Evolutionary conservation across 2,888 invertebrate genomes (phyloP).

Genomic region (Muschampia plurimacula): DNA sequence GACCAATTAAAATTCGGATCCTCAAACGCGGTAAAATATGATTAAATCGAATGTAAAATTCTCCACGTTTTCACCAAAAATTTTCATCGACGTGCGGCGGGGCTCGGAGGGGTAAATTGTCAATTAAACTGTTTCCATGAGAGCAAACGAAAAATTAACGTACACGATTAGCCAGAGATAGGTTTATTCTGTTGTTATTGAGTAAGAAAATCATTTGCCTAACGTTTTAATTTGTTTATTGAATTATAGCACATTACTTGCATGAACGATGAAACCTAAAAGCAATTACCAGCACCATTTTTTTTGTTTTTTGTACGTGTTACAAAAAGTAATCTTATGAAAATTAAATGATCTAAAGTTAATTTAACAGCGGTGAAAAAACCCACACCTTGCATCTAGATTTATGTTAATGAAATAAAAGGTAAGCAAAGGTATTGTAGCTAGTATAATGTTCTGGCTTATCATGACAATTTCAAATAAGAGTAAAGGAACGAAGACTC

Average conservation of each 20-base stretch:
- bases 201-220: not conserved
- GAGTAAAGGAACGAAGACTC: not conserved
- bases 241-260: not conserved
- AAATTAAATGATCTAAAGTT: too few species aligned
- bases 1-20: constrained; percentile 35
- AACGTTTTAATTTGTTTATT: not conserved
- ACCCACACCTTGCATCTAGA: too few species aligned
- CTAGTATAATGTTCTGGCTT: too few species aligned
- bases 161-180: constrained; percentile 7
- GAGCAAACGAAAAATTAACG: constrained; percentile 14
- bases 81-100: not conserved
- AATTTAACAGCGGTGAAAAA: too few species aligned
- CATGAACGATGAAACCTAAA: not conserved
- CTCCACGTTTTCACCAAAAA: constrained; percentile 22
- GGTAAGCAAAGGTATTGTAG: too few species aligned
- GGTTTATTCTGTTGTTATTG: constrained; percentile 9
- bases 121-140: constrained; percentile 25
- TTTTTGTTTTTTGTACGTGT: too few species aligned
- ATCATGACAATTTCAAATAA: not conserved
- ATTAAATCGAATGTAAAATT: constrained; percentile 29
- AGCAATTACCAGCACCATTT: too few species aligned
- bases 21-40: constrained; percentile 27
- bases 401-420: too few species aligned
- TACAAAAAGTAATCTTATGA: too few species aligned
- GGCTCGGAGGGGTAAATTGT: constrained; percentile 10